Conservation (phyloP, 2,113 vertebrate genomes). For the Lophotis ruficrista region DNA sequence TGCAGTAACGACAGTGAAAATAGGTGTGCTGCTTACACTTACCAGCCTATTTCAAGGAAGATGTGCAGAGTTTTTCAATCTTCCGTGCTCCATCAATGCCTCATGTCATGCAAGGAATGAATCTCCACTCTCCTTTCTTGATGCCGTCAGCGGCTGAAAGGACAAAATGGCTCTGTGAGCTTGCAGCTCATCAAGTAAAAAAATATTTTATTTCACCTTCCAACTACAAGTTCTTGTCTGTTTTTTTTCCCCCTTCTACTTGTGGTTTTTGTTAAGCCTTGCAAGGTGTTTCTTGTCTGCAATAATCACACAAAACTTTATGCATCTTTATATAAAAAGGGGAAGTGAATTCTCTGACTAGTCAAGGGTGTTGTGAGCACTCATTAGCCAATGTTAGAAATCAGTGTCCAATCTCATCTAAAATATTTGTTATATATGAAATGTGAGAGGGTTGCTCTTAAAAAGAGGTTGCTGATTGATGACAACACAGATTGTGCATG, state of each 20-base stretch:
- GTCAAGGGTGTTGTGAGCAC: neutral
- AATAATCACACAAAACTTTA: neutral
- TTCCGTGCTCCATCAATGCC: neutral
- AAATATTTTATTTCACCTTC: neutral
- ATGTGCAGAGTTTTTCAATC: neutral
- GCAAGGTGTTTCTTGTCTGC: neutral
- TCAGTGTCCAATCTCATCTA: neutral
- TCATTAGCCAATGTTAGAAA: neutral
- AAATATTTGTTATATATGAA: neutral
- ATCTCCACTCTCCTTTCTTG: neutral
- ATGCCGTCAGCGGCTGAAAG: neutral
- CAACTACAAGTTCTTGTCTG: neutral
- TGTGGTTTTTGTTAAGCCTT: neutral
- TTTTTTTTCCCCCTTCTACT: neutral
- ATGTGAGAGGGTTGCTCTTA: neutral
- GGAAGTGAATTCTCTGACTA: constrained; percentile 12
- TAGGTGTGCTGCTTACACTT: neutral
- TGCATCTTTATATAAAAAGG: neutral
- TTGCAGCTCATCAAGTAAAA: neutral
- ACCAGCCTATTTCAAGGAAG: neutral
- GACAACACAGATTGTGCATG: neutral
- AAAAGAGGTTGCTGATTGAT: neutral
- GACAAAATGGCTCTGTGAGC: neutral
- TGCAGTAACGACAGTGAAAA: neutral
- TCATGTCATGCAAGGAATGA: neutral